Evolutionary conservation across 2,888 invertebrate species (phyloP), one percentile per base, ranked within the genome.

Genomic region (Hirtodrosophila histrioides): DNA sequence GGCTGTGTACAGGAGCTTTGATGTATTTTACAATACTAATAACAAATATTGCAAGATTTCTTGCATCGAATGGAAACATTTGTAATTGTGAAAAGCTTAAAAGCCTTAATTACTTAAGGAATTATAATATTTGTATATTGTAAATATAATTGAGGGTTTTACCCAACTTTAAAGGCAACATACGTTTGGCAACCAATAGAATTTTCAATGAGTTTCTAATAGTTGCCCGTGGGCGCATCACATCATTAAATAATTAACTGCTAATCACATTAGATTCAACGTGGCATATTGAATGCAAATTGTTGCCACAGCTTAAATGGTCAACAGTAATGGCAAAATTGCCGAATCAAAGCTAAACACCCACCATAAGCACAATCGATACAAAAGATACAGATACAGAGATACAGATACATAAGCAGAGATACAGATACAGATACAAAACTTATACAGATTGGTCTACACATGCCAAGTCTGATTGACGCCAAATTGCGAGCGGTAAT

Each of bases 171-270:
- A 17, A 17, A 17, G 17, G 1, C 17, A 17, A 11, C 8, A 27
- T 27, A 9, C 5, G 41, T 43, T 56, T 55, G 27, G 36, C 39
- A 33, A 10, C n/a, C n/a, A 11, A 53, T 40, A 33, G 31, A 40
- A 12, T 9, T 31, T 53, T 12, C 9, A n/a, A 53, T 29, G 46
- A 37, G 17, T 17, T 17, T 17, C 17, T 17, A 17, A 17, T 17
- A 17, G 17, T 37, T 41, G 4, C 17, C 29, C 33, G 57, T 70
- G 45, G 62, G 56, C 56, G 66, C 50, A 55, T 44, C 54, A 48
- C 40, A 57, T 65, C 73, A 66, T 73, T 76, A 76, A 55, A 66
- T 66, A 71, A 76, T 74, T 71, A 74, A 58, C 66, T 66, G 57
- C 61, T 66, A 76, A 62, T 62, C 53, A 57, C 27, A 48, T 60